Evolutionary conservation across 2,888 invertebrate genomes (phyloP).

Genomic region (Caenorhabditis auriculariae): DNA sequence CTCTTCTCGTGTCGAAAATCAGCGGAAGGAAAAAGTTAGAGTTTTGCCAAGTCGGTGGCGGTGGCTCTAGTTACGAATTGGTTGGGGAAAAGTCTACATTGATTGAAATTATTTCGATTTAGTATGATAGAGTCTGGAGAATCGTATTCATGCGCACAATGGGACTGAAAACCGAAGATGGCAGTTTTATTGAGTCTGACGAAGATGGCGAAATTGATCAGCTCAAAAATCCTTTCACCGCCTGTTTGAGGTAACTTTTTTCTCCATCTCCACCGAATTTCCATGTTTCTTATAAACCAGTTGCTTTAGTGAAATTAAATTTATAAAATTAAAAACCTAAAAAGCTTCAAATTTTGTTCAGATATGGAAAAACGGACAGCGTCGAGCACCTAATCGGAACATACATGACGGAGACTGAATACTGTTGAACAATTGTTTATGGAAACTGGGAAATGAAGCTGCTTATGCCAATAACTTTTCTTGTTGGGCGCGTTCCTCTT

Average conservation of each 20-base stretch:
- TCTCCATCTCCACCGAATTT: too few species aligned
- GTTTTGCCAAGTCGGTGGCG: neutral
- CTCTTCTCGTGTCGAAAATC: constrained; percentile 20
- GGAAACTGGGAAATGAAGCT: too few species aligned
- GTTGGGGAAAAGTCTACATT: neutral
- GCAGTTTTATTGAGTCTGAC: neutral
- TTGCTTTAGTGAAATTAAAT: too few species aligned
- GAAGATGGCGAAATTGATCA: constrained; percentile 3
- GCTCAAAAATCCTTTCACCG: constrained; percentile 29
- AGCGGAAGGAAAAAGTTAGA: constrained; percentile 1
- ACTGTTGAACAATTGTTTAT: too few species aligned
- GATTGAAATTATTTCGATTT: neutral
- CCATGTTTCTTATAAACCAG: too few species aligned
- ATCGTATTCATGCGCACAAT: constrained; percentile 22
- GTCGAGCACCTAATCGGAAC: constrained; percentile 15
- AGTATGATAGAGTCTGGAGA: constrained; percentile 24
- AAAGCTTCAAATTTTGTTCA: too few species aligned
- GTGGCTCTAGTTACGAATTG: neutral
- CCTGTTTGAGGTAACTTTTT: constrained; percentile 17
- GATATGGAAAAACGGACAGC: constrained; percentile 3
- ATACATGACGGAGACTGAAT: constrained; percentile 18
- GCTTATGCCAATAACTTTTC: too few species aligned
- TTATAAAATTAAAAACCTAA: too few species aligned
- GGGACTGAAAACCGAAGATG: constrained; percentile 12
- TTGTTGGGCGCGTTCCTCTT: too few species aligned